These are phyloP conservation scores for Archocentrus centrarchus DNA, from an alignment of 2,113 vertebrate genomes.

Conservation along the genomic window DNA sequence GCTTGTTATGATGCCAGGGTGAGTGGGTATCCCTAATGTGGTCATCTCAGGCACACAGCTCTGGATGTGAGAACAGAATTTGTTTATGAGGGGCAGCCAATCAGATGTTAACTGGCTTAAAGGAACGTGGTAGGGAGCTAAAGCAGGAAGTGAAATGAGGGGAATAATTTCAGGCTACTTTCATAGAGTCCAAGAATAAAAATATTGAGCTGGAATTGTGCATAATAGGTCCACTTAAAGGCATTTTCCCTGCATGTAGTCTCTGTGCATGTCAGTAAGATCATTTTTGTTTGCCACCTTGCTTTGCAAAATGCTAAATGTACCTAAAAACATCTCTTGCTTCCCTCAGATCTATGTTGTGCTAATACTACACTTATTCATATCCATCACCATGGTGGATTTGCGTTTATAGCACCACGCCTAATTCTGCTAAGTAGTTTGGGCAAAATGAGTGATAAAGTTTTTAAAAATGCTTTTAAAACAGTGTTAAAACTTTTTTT, in stretches of 20 bases:
- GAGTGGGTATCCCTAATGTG: neutral
- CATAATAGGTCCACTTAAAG: constrained; percentile 7
- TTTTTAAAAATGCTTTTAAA: neutral
- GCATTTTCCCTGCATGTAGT: neutral
- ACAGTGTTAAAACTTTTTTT: neutral
- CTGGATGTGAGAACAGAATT: neutral
- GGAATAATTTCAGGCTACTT: neutral
- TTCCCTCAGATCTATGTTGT: accelerated
- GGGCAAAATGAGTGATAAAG: neutral
- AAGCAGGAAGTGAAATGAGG: neutral
- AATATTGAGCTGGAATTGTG: neutral
- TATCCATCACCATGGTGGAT: neutral
- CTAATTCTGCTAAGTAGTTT: neutral
- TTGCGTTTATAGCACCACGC: constrained; percentile 21
- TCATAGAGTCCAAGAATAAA: neutral
- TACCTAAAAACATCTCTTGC: neutral
- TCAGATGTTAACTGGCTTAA: neutral
- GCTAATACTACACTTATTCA: neutral
- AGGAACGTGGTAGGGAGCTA: neutral
- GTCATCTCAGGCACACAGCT: neutral
- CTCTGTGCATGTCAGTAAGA: neutral
- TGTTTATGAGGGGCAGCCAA: neutral
- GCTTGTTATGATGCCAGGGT: too few species aligned
- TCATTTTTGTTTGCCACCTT: neutral
- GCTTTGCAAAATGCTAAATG: neutral